A percentile compares a stretch with the other conserved stretches of the same genome.
Evolutionary conservation across 2,888 invertebrate species (phyloP).

Genomic region (Plusia festucae): DNA sequence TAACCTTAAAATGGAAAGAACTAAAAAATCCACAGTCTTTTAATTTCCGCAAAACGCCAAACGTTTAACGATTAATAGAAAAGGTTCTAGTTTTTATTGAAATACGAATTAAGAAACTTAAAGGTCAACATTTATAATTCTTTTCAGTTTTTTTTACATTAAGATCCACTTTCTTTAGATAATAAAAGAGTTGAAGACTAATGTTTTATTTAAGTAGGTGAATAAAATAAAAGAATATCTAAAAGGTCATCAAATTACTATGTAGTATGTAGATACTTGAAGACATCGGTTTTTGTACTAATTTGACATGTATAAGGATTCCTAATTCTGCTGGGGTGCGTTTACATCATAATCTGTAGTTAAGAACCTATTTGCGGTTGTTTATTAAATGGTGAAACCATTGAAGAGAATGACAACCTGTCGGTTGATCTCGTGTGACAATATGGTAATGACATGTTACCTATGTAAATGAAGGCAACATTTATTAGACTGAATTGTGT

Average conservation of each 20-base stretch:
- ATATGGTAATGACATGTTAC: background rate
- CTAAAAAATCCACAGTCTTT: background rate
- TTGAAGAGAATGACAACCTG: background rate
- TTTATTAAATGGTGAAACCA: slow-evolving; percentile 28
- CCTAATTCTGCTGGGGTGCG: slow-evolving; percentile 45
- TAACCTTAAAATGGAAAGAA: background rate
- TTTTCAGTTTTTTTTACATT: no score
- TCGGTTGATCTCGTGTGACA: background rate
- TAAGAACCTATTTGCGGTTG: slow-evolving; percentile 30
- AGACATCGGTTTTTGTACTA: slow-evolving; percentile 33
- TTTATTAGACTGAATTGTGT: no score
- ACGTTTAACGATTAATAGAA: background rate
- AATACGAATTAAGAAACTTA: background rate
- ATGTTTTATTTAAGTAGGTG: no score
- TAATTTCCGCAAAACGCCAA: slow-evolving; percentile 2
- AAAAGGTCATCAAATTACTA: slow-evolving; percentile 13
- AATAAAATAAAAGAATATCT: no score
- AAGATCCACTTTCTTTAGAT: no score
- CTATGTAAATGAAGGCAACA: background rate
- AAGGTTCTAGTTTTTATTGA: background rate
- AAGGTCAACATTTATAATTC: background rate
- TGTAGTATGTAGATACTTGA: slow-evolving; percentile 21
- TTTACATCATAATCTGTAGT: slow-evolving; percentile 48
- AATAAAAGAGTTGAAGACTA: no score
- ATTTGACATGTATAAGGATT: slow-evolving; percentile 36